Conservation (phyloP, 2,888 invertebrate genomes). For the Sthenelais limicola region DNA sequence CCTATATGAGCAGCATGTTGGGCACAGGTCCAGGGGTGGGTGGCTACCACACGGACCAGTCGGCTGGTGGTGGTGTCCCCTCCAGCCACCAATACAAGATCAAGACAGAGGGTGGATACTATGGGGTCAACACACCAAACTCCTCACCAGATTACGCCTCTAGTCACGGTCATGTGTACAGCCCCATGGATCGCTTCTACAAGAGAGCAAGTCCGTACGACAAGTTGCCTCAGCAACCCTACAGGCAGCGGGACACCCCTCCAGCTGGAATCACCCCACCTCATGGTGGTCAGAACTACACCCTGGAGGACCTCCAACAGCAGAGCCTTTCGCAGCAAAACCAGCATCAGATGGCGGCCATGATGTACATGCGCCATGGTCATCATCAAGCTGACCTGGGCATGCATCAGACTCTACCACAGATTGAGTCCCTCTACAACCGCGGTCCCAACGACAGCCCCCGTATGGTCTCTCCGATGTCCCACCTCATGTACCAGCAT, state of each 20-base stretch:
- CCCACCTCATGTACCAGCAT: slow-evolving; percentile 30
- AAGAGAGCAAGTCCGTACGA: slow-evolving; percentile 21
- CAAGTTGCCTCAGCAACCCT: slow-evolving; percentile 10
- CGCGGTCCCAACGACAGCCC: background rate
- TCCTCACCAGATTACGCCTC: slow-evolving; percentile 17
- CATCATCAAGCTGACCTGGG: slow-evolving; percentile 11
- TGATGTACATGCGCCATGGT: slow-evolving; percentile 36
- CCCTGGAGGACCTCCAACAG: slow-evolving; percentile 29
- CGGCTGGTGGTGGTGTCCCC: slow-evolving; percentile 11
- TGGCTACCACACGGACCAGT: slow-evolving; percentile 7
- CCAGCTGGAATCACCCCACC: slow-evolving; percentile 20
- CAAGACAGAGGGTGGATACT: slow-evolving; percentile 11
- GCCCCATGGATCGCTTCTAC: slow-evolving; percentile 28
- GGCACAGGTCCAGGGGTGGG: background rate
- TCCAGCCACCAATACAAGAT: slow-evolving; percentile 30
- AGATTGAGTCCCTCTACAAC: slow-evolving; percentile 31
- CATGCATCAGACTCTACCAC: slow-evolving; percentile 18
- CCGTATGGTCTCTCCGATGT: slow-evolving; percentile 30
- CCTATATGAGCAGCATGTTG: slow-evolving; percentile 9
- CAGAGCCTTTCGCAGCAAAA: no score
- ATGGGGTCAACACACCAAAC: slow-evolving; percentile 2
- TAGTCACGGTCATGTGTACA: background rate
- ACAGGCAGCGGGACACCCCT: slow-evolving; percentile 26
- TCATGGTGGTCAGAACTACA: slow-evolving; percentile 27
- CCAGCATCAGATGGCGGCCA: slow-evolving; percentile 21